Conservation (phyloP, 2,888 invertebrate species). For the Phyto melanocephala region DNA sequence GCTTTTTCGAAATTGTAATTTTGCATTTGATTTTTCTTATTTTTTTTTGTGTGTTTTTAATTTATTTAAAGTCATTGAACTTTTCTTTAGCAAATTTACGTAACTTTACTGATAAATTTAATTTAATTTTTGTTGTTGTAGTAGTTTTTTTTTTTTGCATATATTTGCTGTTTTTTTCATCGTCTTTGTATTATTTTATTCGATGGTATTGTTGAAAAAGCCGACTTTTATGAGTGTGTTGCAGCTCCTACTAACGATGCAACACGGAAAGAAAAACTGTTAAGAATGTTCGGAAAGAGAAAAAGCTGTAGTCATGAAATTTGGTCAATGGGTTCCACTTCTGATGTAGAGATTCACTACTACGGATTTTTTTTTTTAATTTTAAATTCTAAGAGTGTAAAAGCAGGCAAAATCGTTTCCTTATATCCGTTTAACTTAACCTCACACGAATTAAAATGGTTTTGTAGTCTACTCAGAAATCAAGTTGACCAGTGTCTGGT, state of each 20-base stretch:
- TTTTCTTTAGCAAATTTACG: constrained; percentile 54
- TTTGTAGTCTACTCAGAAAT: too few species aligned
- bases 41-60: constrained; percentile 1
- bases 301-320: neutral
- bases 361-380: too few species aligned
- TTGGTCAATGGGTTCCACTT: too few species aligned
- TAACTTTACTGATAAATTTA: constrained; percentile 59
- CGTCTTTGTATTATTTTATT: constrained; percentile 3
- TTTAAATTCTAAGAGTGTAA: too few species aligned
- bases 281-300: neutral
- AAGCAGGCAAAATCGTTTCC: neutral
- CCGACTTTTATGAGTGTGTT: constrained; percentile 19
- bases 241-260: neutral
- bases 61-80: constrained; percentile 60
- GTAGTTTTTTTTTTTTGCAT: constrained; percentile 24
- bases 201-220: constrained; percentile 35
- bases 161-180: neutral
- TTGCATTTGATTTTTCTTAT: constrained; percentile 14
- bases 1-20: constrained; percentile 13
- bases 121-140: constrained; percentile 38
- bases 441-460: too few species aligned
- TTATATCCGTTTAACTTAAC: neutral
- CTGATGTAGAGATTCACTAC: neutral
- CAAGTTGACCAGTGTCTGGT: too few species aligned
- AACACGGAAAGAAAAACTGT: constrained; percentile 24